A percentile compares a stretch with the other conserved stretches of the same genome.
These are phyloP conservation scores for Lithobius niger DNA, from an alignment of 1,140 invertebrate species.

Conservation along the genomic window DNA sequence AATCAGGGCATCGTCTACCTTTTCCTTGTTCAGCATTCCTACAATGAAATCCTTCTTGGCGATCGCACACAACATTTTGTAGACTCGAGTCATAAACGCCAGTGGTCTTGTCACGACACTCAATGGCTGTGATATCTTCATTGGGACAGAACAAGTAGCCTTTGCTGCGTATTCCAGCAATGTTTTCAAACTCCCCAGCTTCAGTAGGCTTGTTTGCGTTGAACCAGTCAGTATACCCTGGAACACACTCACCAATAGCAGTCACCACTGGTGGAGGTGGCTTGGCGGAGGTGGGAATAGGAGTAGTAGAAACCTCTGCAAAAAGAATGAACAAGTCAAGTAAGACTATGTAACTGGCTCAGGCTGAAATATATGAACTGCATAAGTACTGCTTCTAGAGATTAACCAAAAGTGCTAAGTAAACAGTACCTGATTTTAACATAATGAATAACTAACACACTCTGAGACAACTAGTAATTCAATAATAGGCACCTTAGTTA, in stretches of 20 bases:
- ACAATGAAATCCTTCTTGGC: constrained; percentile 23
- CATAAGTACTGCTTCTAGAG: too few species aligned
- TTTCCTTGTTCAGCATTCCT: constrained; percentile 20
- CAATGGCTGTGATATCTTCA: constrained; percentile 26
- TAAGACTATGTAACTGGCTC: too few species aligned
- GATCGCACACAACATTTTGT: constrained; percentile 23
- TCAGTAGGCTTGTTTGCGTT: constrained; percentile 22
- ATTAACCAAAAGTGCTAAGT: too few species aligned
- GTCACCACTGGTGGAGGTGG: too few species aligned
- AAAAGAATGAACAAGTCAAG: too few species aligned
- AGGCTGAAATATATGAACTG: too few species aligned
- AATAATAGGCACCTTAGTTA: too few species aligned
- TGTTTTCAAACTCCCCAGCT: constrained; percentile 12
- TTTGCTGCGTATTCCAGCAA: constrained; percentile 9
- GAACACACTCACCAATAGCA: constrained; percentile 15
- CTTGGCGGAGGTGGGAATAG: too few species aligned
- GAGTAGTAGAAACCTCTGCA: too few species aligned
- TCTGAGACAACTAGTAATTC: too few species aligned
- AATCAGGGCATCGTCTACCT: constrained; percentile 28
- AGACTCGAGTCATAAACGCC: constrained; percentile 16
- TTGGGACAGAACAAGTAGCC: constrained; percentile 23
- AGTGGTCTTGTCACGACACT: constrained; percentile 21
- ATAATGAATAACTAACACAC: too few species aligned
- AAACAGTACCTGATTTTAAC: too few species aligned
- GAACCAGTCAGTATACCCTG: constrained; percentile 28